Evolutionary conservation across 2,113 vertebrate genomes (phyloP), one percentile per base, ranked within the genome.

Genomic region (Phrynosoma platyrhinos): DNA sequence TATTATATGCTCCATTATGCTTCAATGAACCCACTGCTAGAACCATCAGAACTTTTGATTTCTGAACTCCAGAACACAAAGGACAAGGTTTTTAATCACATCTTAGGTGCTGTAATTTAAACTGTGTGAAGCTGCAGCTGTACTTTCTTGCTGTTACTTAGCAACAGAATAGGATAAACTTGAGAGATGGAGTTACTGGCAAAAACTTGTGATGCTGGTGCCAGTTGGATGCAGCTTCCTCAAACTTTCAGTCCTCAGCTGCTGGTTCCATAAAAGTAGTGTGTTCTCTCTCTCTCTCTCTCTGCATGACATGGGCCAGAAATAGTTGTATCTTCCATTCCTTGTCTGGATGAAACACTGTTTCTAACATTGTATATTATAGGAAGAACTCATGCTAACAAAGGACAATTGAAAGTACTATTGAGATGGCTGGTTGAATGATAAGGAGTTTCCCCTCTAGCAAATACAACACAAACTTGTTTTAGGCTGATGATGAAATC

Each of bases 131-230:
- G 83, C 1, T 0, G 84, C 84, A 89, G 66, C 75, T 91, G 79
- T 80, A 85, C 0, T 5, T 90, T 93, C 92, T 77, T 92, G 85
- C 75, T 87, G 95, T 96, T 95, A 84, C 95, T 92, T 95, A 94
- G 95, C 95, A 96, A 95, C 95, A 86, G 85, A 91, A 68, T 36
- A 81, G 90, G 71, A 86, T 82, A 79, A 93, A 84, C 85, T 92
- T 86, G 79, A 84, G 72, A 95, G 87, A 92, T 30, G 40, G 74
- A 86, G 7, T 83, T 80, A 68, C 90, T 91, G 82, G 90, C 89
- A 89, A 87, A 86, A 91, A 86, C 82, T 71, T 83, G 87, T 86
- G 86, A 71, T 77, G 66, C 82, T 89, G 74, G 58, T 90, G 80
- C 72, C 62, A 82, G 32, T 71, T 86, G 52, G 62, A 72, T 68